Conservation (phyloP, 2,797 vertebrate species). For the Discoglossus pictus region DNA sequence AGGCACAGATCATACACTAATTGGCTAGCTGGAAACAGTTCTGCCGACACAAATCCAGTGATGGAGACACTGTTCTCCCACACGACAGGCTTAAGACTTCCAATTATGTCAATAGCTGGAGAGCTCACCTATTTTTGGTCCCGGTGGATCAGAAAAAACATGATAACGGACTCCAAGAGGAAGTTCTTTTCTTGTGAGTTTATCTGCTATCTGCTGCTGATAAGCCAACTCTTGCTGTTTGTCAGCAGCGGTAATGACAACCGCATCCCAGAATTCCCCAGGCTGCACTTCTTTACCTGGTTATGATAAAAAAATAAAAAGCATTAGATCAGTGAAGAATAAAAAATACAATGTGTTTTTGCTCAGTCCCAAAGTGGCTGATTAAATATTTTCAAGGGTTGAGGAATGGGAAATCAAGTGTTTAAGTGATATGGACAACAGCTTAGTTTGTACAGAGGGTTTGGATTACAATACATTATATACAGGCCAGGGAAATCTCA, state of each 20-base stretch:
- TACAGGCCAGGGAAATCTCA: too few species aligned
- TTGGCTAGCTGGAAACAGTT: constrained; percentile 20
- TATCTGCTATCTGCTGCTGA: constrained; percentile 77
- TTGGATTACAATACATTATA: too few species aligned
- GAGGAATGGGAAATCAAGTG: too few species aligned
- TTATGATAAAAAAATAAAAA: constrained; percentile 20
- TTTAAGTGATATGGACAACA: too few species aligned
- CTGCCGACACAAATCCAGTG: constrained; percentile 31
- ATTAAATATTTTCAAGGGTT: too few species aligned
- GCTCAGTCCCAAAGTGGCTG: neutral
- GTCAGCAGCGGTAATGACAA: constrained; percentile 84
- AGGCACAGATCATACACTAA: constrained; percentile 30
- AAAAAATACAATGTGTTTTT: neutral
- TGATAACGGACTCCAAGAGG: constrained; percentile 79
- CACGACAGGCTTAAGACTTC: neutral
- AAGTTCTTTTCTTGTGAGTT: constrained; percentile 76
- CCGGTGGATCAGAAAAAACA: constrained; percentile 83
- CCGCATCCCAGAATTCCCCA: constrained; percentile 85
- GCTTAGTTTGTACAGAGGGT: too few species aligned
- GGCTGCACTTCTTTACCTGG: constrained; percentile 68
- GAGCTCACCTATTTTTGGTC: constrained; percentile 80
- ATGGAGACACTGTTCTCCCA: constrained; percentile 13
- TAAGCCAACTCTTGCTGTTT: constrained; percentile 77
- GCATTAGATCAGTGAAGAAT: neutral
- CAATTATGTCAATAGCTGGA: constrained; percentile 33